A percentile compares a stretch with the other conserved stretches of the same genome.
These are phyloP conservation scores for Tridacna crocea DNA, from an alignment of 2,888 invertebrate species.

Conservation along the genomic window DNA sequence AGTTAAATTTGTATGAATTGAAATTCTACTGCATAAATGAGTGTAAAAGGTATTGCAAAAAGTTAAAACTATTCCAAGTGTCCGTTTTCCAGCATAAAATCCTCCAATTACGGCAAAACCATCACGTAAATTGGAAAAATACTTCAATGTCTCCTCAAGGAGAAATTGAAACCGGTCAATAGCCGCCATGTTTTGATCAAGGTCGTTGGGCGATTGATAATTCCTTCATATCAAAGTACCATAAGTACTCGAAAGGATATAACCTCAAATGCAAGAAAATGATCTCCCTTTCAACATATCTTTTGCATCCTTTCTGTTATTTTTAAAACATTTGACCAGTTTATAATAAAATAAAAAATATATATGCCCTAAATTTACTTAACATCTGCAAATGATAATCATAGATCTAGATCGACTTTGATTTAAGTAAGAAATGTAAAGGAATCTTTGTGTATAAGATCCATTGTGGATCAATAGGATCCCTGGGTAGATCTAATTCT, in stretches of 20 bases:
- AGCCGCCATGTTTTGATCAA: conserved; percentile 66
- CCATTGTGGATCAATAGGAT: too few relatives aligned
- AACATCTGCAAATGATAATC: too few relatives aligned
- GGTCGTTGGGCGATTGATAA: background rate
- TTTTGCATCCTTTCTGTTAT: too few relatives aligned
- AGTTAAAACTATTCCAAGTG: conserved; percentile 52
- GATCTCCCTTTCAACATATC: too few relatives aligned
- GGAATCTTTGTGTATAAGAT: too few relatives aligned
- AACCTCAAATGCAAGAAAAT: too few relatives aligned
- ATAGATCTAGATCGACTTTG: too few relatives aligned
- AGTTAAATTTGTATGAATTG: conserved; percentile 64
- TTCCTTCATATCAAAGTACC: background rate
- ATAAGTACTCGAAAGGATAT: background rate
- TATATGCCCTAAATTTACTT: too few relatives aligned
- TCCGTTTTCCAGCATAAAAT: conserved; percentile 71
- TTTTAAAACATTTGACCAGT: too few relatives aligned
- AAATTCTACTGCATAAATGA: conserved; percentile 71
- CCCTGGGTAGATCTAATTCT: too few relatives aligned
- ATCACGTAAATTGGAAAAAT: conserved; percentile 72
- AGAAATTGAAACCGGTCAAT: conserved; percentile 80
- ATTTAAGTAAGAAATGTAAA: too few relatives aligned
- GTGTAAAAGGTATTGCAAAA: conserved; percentile 69
- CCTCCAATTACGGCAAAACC: conserved; percentile 76
- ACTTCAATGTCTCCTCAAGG: conserved; percentile 65
- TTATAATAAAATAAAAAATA: too few relatives aligned